phyloP scores from a whole-genome alignment of 2,113 vertebrate genomes.

The Melanerpes aurifrons region DNA sequence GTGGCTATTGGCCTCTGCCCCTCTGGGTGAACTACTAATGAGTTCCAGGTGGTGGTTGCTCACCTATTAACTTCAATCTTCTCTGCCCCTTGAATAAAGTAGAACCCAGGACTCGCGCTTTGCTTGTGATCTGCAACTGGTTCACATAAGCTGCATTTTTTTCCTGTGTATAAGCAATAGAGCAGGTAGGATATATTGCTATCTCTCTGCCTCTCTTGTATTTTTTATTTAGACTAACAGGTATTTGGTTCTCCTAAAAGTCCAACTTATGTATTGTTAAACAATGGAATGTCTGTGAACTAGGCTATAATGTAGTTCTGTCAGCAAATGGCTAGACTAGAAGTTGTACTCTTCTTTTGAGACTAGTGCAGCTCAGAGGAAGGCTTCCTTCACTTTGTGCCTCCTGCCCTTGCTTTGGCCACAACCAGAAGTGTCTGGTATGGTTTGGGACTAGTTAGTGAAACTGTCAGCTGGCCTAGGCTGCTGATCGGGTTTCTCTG shows the following conservation, averaged over 20 bases:
- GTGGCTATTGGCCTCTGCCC: not conserved
- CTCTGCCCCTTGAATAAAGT: not conserved
- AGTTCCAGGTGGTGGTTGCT: not conserved
- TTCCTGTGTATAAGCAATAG: not conserved
- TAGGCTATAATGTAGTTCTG: not conserved
- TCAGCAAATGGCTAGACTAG: not conserved
- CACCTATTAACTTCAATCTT: not conserved
- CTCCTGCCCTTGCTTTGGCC: not conserved
- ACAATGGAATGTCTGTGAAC: not conserved
- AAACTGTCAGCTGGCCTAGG: not conserved
- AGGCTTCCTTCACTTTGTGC: not conserved
- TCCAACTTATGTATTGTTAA: fast-evolving
- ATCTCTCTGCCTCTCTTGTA: not conserved
- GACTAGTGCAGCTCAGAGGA: not conserved
- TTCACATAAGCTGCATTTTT: fast-evolving
- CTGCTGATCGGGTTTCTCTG: not conserved
- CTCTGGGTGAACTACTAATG: not conserved
- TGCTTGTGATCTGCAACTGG: not conserved
- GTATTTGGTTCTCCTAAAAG: not conserved
- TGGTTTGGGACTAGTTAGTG: fast-evolving
- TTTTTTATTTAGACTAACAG: not conserved
- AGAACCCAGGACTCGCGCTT: not conserved
- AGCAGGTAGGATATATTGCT: not conserved
- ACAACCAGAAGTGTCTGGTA: not conserved
- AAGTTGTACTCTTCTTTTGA: not conserved